These are phyloP conservation scores for Xiphophorus birchmanni DNA, from an alignment of 2,797 vertebrate species.

Conservation along the genomic window DNA sequence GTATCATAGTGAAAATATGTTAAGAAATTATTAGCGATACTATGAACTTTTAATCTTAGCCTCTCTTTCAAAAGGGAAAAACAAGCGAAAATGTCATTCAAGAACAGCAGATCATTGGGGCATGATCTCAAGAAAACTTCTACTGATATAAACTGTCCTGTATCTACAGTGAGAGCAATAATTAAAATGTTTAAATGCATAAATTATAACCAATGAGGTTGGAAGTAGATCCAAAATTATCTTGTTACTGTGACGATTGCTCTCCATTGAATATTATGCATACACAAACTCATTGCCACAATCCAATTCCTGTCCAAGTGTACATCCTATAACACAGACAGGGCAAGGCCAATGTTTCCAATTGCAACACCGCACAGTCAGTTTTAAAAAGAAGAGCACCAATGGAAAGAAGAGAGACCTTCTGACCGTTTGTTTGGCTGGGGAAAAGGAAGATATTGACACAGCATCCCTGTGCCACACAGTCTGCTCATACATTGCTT, in stretches of 20 bases:
- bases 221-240: not conserved
- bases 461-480: conserved; percentile 90
- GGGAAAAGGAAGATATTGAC: conserved; percentile 96
- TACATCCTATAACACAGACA: not conserved
- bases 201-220: not conserved
- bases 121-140: not conserved
- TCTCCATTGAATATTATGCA: not conserved
- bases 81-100: not conserved
- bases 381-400: not conserved
- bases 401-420: not conserved
- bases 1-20: not conserved
- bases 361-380: not conserved
- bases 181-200: not conserved
- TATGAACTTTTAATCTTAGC: not conserved
- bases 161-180: not conserved
- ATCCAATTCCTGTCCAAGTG: not conserved
- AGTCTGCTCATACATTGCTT: conserved; percentile 88
- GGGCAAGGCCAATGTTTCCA: not conserved
- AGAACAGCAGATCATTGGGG: not conserved
- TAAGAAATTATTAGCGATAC: not conserved
- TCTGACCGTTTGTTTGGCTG: conserved; percentile 74
- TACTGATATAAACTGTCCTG: not conserved
- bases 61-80: not conserved
- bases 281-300: not conserved
- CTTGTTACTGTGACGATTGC: not conserved